Conservation (phyloP, 2,797 vertebrate species). For the Nasua narica region DNA sequence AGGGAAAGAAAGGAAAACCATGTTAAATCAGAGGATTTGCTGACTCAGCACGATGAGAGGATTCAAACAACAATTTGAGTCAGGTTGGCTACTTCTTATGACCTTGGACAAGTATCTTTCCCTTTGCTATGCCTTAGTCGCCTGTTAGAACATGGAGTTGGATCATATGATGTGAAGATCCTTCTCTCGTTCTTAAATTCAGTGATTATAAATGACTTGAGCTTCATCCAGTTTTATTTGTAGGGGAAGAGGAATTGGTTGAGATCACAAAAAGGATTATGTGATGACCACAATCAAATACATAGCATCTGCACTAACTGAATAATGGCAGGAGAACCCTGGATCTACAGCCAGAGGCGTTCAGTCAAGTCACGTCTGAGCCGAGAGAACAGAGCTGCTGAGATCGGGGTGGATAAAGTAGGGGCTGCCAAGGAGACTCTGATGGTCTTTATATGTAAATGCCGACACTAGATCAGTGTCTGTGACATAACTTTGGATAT, state of each 20-base stretch:
- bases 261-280: background rate
- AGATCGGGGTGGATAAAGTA: background rate
- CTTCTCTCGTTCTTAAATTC: background rate
- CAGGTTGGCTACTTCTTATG: background rate
- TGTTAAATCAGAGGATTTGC: background rate
- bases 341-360: background rate
- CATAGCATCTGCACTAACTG: background rate
- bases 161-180: background rate
- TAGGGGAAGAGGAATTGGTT: background rate
- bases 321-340: background rate
- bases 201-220: background rate
- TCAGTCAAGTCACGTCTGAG: conserved; percentile 17
- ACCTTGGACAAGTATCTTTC: conserved; percentile 41
- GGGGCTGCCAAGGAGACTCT: background rate
- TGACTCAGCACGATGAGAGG: conserved; percentile 40
- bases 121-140: background rate
- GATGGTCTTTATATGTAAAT: background rate
- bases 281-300: conserved; percentile 10
- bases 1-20: background rate
- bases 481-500: background rate
- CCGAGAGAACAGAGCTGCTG: background rate
- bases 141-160: background rate
- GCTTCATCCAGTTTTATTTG: background rate
- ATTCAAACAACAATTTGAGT: background rate
- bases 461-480: background rate